Evolutionary conservation across 2,888 invertebrate species (phyloP), one percentile per base, ranked within the genome.

Genomic region (Lordiphosa fenestrarum): DNA sequence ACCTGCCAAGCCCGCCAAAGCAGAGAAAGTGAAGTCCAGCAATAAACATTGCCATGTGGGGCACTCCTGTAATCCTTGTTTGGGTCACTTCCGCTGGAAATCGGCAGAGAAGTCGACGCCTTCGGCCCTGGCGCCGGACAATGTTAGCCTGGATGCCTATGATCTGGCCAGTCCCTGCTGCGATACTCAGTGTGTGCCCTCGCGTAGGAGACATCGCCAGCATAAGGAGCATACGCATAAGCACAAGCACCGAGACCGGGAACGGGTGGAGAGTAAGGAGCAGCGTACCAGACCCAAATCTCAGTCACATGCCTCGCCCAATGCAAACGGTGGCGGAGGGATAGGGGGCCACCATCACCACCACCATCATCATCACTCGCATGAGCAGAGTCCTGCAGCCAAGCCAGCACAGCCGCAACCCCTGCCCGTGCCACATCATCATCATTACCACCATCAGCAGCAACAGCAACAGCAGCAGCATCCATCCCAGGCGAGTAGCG

Each of bases 121-220:
- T 9, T 53, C 65, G 1, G 58, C 63, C 12, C 55, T 60, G 1
- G 51, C 61, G 0, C 50, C 42, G 1, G 95, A 95, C 73, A 94
- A 94, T 58, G 94, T 94, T 42, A 96, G 95, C 80, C 90, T 96
- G 52, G 96, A 96, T 87, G 96, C 95, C 3, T 96, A 96, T 74
- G 96, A 96, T 86, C 90, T 96, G 47, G 96, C 96, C 0, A 95
- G 95, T 85, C 95, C 95, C 0, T 96, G 96, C 85, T 96, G 96
- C 87, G 95, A 95, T 87, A 94, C 95, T 0, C 94, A 95, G 73
- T 96, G 95, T 86, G 95, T 96, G 47, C 95, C 96, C 3, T 93
- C 93, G 53, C 86, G 91, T 13, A 84, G 91, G 36, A 87, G 91
- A 21, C 89, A 91, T 37, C 89, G 91, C 6, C 91, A 91, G 69